A percentile compares a stretch with the other conserved stretches of the same genome.
phyloP scores from a whole-genome alignment of 2,797 vertebrate genomes.

The Sitta carolinensis region DNA sequence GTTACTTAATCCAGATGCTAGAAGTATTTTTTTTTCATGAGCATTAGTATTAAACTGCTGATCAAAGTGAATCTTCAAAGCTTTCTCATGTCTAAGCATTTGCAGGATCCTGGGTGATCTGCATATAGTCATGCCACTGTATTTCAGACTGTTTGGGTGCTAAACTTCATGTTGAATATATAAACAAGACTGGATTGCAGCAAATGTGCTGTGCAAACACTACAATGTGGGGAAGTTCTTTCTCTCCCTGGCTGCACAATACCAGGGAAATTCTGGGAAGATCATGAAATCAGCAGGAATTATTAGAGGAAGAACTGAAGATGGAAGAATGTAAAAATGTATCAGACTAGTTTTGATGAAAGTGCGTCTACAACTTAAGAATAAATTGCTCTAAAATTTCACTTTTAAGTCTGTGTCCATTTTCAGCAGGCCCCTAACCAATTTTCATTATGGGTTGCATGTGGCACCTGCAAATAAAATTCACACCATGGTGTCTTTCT shows the following conservation, averaged over 20 bases:
- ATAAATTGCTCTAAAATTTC: neutral
- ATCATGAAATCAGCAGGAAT: neutral
- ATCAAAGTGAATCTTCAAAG: slow-evolving; percentile 28
- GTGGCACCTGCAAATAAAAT: neutral
- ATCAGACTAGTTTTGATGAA: neutral
- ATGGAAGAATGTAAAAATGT: neutral
- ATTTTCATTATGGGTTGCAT: neutral
- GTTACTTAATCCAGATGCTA: neutral
- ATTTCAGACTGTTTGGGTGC: neutral
- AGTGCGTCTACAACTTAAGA: neutral
- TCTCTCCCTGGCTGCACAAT: neutral
- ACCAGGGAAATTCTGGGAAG: neutral
- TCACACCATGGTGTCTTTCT: neutral
- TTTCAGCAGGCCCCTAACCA: neutral
- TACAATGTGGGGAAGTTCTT: neutral
- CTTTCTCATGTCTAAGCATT: neutral
- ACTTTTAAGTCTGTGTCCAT: neutral
- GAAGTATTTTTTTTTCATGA: neutral
- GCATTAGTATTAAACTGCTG: neutral
- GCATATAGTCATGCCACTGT: neutral
- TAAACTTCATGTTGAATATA: neutral
- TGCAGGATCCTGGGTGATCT: neutral
- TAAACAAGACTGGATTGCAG: neutral
- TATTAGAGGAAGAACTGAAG: neutral
- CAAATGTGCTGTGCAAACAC: neutral